Evolutionary conservation across 2,888 invertebrate genomes (phyloP).

Genomic region (Thera obeliscata): DNA sequence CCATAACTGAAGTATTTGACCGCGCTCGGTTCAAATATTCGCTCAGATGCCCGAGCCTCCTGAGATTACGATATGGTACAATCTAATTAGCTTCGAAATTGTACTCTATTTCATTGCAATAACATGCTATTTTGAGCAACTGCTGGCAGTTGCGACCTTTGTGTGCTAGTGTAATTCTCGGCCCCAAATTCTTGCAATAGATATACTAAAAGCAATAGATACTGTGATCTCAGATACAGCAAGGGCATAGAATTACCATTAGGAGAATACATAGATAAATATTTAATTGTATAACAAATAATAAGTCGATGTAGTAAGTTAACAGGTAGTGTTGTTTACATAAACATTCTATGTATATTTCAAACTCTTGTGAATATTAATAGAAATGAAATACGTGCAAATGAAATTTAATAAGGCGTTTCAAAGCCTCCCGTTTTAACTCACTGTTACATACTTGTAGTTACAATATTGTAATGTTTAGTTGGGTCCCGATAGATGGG

Average conservation of each 20-base stretch:
- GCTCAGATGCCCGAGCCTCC: constrained; percentile 58
- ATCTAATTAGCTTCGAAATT: constrained; percentile 17
- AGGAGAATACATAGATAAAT: constrained; percentile 69
- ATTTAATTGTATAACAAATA: constrained; percentile 73
- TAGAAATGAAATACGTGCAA: constrained; percentile 60
- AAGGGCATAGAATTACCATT: constrained; percentile 67
- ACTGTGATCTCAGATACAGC: constrained; percentile 59
- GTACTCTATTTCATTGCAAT: constrained; percentile 14
- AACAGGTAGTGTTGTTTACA: constrained; percentile 80
- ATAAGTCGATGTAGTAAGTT: constrained; percentile 82
- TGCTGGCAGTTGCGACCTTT: constrained; percentile 65
- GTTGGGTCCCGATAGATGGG: constrained; percentile 49
- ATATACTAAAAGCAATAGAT: constrained; percentile 31
- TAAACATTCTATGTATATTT: constrained; percentile 61
- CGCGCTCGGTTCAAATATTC: constrained; percentile 49
- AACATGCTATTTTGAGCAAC: constrained; percentile 40
- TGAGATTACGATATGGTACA: constrained; percentile 49
- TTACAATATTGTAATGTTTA: constrained; percentile 49
- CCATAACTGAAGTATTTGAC: constrained; percentile 21
- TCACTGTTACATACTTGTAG: constrained; percentile 27
- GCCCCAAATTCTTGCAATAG: constrained; percentile 32
- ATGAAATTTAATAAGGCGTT: constrained; percentile 21
- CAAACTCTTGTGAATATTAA: constrained; percentile 59
- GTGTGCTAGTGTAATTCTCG: constrained; percentile 21
- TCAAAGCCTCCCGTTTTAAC: constrained; percentile 17